Evolutionary conservation across 2,888 invertebrate species (phyloP).

Genomic region (Eupithecia exiguata): DNA sequence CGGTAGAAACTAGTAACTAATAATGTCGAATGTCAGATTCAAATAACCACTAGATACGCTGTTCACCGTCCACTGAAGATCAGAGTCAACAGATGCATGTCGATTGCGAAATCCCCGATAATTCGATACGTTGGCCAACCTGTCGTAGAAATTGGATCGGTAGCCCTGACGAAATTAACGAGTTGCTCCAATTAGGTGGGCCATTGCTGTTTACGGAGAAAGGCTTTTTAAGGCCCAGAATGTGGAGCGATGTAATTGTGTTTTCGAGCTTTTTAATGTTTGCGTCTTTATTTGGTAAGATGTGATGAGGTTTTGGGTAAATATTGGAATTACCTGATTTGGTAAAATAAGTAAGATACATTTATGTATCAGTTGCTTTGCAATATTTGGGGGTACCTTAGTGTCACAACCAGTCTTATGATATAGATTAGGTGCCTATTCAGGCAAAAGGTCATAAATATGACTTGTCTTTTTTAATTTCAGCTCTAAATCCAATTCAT

Average conservation of each 20-base stretch:
- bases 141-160: constrained; percentile 33
- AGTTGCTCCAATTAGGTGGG: constrained; percentile 36
- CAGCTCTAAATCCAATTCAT: not conserved
- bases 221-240: constrained; percentile 35
- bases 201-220: constrained; percentile 43
- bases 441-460: too few species aligned
- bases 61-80: not conserved
- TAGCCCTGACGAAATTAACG: constrained; percentile 38
- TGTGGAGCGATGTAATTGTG: constrained; percentile 23
- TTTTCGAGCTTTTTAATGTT: constrained; percentile 7
- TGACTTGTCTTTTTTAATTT: not conserved
- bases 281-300: constrained; percentile 2
- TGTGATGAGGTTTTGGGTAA: not conserved
- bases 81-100: constrained; percentile 9
- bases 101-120: constrained; percentile 30
- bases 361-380: not conserved
- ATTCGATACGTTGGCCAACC: constrained; percentile 26
- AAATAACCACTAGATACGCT: not conserved
- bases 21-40: not conserved
- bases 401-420: not conserved
- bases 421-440: not conserved
- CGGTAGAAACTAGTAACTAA: too few species aligned
- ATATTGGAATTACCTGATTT: not conserved
- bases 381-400: too few species aligned
- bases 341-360: not conserved